Base-by-base conservation (phyloP, 2,113 vertebrate species). In the Balaenoptera acutorostrata region DNA sequence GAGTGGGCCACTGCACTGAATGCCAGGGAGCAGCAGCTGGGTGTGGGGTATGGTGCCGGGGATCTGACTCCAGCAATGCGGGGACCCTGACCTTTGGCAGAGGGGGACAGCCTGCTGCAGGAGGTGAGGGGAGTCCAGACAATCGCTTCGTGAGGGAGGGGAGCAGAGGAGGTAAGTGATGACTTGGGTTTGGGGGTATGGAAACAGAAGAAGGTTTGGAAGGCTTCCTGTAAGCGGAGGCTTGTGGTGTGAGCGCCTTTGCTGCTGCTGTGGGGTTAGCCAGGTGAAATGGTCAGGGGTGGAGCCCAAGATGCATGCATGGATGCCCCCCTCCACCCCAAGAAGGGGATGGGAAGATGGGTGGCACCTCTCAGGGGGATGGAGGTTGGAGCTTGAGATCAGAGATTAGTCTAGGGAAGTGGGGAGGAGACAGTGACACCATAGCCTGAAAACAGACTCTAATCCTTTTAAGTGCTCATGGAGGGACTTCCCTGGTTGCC, bases 221-320 rank as follows among this genome's bases (percentile, higher is more conserved):
- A 55, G 68, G 1, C 68, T 77, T 68, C 4, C 27, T 41, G 29
- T 27, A 49, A 5, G 31, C 8, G 13, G 55, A 59, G 7, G 63
- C 29, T n/a, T 52, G 31, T 13, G 46, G 84, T 2, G 4, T 8
- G 78, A 61, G 15, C 0, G 2, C 8, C 27, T 25, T 46, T 29
- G 6, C 61, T 33, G 23, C 15, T 23, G 7, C 41, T 33, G 39
- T 21, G 49, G 6, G 29, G 2, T 36, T 52, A 23, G 10, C 14
- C 8, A 29, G 25, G 57, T 39, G 6, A 36, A 13, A 25, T 3
- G 9, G 72, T 10, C 0, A 0, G 29, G 41, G 64, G 29, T 36
- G 29, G 49, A 18, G 20, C 11, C 21, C 3, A 1, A 63, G 71
- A 41, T 10, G 44, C 8, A 17, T 8, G 14, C 41, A 0, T 0